These are phyloP conservation scores for Neosilurus mollespiculum DNA, from an alignment of 2,797 vertebrate species.

Conservation along the genomic window DNA sequence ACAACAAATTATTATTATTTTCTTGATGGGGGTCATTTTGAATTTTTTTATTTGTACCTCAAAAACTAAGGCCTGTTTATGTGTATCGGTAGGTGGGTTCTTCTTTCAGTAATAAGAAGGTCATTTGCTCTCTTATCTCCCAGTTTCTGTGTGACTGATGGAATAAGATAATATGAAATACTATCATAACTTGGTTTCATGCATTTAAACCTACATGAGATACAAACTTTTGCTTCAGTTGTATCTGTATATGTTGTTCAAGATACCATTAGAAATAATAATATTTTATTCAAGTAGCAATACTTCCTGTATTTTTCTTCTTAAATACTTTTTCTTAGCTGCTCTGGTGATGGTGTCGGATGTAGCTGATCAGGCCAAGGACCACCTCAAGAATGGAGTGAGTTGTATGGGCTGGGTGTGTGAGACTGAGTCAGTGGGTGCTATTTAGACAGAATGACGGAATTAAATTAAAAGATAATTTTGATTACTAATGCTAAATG, in stretches of 20 bases:
- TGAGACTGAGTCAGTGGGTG: neutral
- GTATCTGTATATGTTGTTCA: conserved; percentile 2
- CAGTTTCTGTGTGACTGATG: conserved; percentile 63
- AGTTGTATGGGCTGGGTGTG: conserved; percentile 64
- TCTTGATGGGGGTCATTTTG: neutral
- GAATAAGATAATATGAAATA: conserved; percentile 38
- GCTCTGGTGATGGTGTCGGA: conserved; percentile 83
- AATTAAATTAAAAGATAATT: neutral
- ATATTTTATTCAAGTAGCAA: neutral
- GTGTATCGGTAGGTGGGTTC: no score
- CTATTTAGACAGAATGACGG: neutral
- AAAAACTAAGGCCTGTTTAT: neutral
- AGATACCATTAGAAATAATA: neutral
- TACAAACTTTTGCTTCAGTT: neutral
- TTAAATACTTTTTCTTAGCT: conserved; percentile 69
- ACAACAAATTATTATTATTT: neutral
- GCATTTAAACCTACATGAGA: neutral
- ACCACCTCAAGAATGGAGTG: conserved; percentile 90
- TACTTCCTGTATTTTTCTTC: conserved; percentile 30
- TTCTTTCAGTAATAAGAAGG: conserved; percentile 32
- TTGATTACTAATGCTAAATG: neutral
- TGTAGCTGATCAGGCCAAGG: conserved; percentile 84
- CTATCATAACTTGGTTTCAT: conserved; percentile 42
- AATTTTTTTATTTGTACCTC: no score
- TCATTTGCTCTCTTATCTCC: conserved; percentile 51